phyloP scores from a whole-genome alignment of 2,797 vertebrate genomes.

The Melanotaenia trifasciata region DNA sequence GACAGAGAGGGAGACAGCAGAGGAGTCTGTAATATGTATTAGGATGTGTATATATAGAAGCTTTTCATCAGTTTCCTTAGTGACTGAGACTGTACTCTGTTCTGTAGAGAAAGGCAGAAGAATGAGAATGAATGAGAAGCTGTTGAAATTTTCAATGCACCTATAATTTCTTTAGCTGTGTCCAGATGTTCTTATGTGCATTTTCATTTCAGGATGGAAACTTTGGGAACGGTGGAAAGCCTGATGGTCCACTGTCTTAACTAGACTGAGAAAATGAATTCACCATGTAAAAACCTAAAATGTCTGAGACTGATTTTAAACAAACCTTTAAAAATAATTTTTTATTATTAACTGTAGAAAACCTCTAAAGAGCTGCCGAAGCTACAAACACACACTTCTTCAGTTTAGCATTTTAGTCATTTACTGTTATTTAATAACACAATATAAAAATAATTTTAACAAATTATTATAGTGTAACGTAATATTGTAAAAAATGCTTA shows the following conservation, averaged over 20 bases:
- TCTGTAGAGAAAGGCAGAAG: conserved; percentile 25
- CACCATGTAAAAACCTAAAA: conserved; percentile 10
- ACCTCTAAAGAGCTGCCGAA: conserved; percentile 66
- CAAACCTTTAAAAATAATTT: conserved; percentile 70
- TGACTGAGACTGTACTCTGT: conserved; percentile 62
- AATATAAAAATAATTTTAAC: neutral
- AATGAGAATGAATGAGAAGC: conserved; percentile 8
- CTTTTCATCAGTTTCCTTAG: conserved; percentile 76
- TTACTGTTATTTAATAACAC: neutral
- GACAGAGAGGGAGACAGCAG: conserved; percentile 33
- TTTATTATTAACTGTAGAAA: conserved; percentile 68
- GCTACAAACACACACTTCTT: conserved; percentile 52
- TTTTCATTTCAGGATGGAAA: neutral
- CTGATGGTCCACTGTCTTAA: neutral
- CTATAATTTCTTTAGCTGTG: conserved; percentile 14
- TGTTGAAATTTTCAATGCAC: conserved; percentile 4
- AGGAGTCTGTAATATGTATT: conserved; percentile 58
- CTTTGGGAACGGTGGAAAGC: too few species aligned
- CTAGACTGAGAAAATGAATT: conserved; percentile 4
- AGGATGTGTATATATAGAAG: conserved; percentile 69
- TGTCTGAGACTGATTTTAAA: conserved; percentile 33
- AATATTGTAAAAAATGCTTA: neutral
- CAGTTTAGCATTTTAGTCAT: neutral
- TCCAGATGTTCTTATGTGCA: neutral
- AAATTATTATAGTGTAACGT: neutral